Conservation (phyloP, 2,113 vertebrate species). For the Mirza zaza region DNA sequence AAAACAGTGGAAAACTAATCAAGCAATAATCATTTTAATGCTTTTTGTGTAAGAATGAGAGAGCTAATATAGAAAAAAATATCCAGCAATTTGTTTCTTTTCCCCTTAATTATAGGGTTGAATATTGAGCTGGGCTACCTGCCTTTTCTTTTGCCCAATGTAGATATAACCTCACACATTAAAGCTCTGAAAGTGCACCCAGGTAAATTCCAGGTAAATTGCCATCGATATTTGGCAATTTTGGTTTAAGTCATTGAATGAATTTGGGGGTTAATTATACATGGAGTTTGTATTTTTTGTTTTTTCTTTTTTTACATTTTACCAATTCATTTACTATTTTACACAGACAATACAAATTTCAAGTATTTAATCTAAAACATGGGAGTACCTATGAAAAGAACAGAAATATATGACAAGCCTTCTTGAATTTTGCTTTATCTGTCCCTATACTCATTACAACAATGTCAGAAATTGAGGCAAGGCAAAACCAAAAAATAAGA, state of each 20-base stretch:
- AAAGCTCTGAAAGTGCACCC: background rate
- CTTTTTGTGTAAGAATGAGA: background rate
- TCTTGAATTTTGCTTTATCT: background rate
- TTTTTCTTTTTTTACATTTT: background rate
- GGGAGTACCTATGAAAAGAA: no score
- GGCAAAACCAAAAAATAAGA: background rate
- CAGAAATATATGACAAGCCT: background rate
- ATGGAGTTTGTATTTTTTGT: background rate
- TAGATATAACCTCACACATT: background rate
- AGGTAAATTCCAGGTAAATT: background rate
- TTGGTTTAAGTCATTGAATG: background rate
- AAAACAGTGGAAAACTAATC: background rate
- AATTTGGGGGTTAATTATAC: background rate
- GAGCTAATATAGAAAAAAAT: background rate
- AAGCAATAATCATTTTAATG: background rate
- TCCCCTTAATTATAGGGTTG: background rate
- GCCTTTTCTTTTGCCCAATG: background rate
- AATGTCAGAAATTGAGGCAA: background rate
- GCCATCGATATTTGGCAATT: background rate
- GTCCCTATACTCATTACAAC: background rate
- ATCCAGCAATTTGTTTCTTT: background rate
- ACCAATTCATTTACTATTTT: background rate
- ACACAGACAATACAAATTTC: background rate
- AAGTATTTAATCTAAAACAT: background rate
- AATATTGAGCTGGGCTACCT: background rate